These are phyloP conservation scores for Apaloderma vittatum DNA, from an alignment of 2,113 vertebrate genomes.

Conservation along the genomic window DNA sequence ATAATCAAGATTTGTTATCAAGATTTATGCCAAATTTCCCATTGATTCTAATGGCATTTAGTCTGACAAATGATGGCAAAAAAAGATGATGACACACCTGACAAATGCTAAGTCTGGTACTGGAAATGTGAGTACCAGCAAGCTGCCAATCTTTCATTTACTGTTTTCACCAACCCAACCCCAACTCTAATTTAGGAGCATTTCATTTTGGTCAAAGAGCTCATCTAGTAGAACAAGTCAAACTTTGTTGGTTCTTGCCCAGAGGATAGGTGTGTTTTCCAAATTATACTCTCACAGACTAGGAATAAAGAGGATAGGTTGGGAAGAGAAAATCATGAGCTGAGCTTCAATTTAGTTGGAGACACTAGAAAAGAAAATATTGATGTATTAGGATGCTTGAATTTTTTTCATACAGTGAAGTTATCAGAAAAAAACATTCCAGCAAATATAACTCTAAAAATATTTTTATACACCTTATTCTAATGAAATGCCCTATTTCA, in stretches of 20 bases:
- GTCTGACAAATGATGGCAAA: background rate
- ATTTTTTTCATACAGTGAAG: background rate
- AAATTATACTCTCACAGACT: conserved; percentile 26
- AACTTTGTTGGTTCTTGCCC: conserved; percentile 31
- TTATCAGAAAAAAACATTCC: background rate
- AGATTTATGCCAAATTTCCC: background rate
- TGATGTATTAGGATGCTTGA: background rate
- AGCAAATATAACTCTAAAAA: background rate
- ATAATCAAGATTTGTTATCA: background rate
- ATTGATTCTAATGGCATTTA: background rate
- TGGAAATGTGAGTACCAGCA: background rate
- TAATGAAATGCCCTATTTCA: background rate
- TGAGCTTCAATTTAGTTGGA: conserved; percentile 4
- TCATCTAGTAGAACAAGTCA: conserved; percentile 41
- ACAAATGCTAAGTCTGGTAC: background rate
- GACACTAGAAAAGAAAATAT: background rate
- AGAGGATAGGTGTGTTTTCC: conserved; percentile 38
- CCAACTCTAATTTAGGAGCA: conserved; percentile 14
- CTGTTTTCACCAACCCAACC: background rate
- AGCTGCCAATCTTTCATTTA: background rate
- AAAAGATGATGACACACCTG: background rate
- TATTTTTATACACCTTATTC: background rate
- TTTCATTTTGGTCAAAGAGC: conserved; percentile 30
- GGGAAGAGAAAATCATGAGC: background rate
- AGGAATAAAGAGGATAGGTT: background rate